Base-by-base conservation (phyloP, 2,113 vertebrate species). In the Caranx ignobilis region DNA sequence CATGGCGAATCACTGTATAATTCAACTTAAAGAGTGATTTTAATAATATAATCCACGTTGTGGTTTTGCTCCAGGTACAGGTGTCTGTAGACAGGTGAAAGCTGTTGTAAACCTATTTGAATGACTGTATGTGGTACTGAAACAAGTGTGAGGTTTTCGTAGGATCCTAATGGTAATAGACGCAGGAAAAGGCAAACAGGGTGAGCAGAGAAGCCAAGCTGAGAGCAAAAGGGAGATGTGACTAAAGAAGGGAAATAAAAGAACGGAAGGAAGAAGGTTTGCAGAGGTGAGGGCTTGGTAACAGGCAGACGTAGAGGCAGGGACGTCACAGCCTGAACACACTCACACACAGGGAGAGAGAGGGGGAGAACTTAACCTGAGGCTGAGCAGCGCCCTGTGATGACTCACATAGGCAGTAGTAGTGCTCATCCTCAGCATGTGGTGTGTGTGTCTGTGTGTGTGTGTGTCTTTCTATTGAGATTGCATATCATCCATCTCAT, bases 331-430 rank as follows among this genome's bases (percentile, higher is more conserved):
- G 19, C 48, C 15, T 35, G 62, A 59, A 56, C 60, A 67, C 35
- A 21, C 60, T 10, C 19, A 55, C 62, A 63, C 62, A 65, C 56
- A 26, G 9, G 45, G n/a, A 16, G n/a, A 68, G 48, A 63, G 32
- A 8, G 10, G 52, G 13, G 56, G 31, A 26, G 67, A 70, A 61
- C 57, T 84, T 80, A 77, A 81, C 83, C 79, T 13, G 19, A 21
- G 65, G 83, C 86, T 71, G 81, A 50, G 59, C 47, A n/a, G 59
- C 55, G 63, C 45, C 61, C 65, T 84, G 85, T 71, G 76, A 75
- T 92, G 86, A 89, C 70, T 91, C 87, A 91, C 70, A 83, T 71
- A 71, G 62, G 75, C 56, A 6, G 31, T 71, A 43, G 56, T 47
- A 34, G 63, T 39, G 71, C 65, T 83, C 64, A 68, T 79, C 41